Percentiles rank a stretch among this genome's conserved stretches.
Evolutionary conservation across 2,113 vertebrate genomes (phyloP).

Genomic region (Alexandromys fortis): DNA sequence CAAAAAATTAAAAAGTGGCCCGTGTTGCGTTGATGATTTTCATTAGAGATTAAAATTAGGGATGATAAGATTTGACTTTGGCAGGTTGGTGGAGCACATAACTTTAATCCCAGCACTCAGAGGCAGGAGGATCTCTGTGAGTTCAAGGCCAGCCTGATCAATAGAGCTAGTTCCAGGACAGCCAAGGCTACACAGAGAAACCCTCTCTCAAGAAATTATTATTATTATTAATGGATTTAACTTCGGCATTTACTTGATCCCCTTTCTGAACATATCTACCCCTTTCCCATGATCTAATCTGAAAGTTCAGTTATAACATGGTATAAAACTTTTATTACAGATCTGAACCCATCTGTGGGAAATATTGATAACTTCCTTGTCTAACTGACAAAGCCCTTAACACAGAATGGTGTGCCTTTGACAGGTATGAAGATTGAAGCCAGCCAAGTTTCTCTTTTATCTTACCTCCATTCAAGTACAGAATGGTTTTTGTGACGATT

Average conservation of each 20-base stretch:
- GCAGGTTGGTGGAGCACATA: neutral
- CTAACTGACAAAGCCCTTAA: conserved; percentile 10
- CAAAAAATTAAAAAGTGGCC: neutral
- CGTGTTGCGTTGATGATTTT: neutral
- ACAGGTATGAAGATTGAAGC: neutral
- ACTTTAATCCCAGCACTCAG: neutral
- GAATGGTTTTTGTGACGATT: neutral
- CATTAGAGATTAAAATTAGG: neutral
- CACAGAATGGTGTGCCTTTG: neutral
- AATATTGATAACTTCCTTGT: conserved; percentile 22
- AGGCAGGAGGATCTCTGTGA: neutral
- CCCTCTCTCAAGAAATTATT: neutral
- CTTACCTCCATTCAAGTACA: neutral
- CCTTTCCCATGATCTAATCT: neutral
- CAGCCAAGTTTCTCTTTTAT: neutral
- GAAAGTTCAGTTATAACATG: neutral
- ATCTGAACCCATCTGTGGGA: neutral
- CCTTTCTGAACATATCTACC: neutral
- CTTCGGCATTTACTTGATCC: neutral
- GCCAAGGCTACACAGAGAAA: neutral
- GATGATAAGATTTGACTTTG: neutral
- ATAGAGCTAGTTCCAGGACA: neutral
- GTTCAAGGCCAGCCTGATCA: neutral
- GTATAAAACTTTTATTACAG: conserved; percentile 27
- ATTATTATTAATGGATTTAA: neutral